Evolutionary conservation across 2,797 vertebrate species (phyloP).

Genomic region (Neomorphus geoffroyi): DNA sequence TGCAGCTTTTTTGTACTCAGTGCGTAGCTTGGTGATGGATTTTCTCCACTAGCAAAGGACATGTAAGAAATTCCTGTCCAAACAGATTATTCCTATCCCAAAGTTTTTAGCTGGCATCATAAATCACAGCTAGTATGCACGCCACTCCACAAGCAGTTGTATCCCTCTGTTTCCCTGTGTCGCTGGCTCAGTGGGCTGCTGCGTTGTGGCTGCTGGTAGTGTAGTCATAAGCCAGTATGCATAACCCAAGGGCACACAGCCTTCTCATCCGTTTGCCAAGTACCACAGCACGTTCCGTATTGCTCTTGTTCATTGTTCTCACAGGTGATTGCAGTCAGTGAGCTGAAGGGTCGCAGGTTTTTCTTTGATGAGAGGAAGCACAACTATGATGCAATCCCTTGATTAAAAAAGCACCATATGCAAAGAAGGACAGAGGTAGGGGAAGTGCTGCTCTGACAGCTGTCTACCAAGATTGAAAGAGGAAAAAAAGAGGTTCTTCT

Average conservation of each 20-base stretch:
- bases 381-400: background rate
- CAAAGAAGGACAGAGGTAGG: background rate
- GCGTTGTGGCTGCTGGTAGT: background rate
- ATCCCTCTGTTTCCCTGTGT: background rate
- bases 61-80: background rate
- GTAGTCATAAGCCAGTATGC: fast-evolving
- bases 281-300: fast-evolving
- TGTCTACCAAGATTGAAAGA: background rate
- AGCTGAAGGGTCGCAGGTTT: background rate
- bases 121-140: background rate
- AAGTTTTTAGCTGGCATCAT: background rate
- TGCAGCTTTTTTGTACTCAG: background rate
- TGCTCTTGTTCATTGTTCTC: background rate
- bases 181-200: background rate
- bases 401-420: background rate
- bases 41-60: background rate
- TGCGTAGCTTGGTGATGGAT: background rate
- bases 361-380: background rate
- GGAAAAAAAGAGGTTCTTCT: background rate
- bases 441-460: background rate
- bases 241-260: fast-evolving
- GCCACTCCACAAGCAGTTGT: background rate
- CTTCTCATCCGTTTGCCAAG: background rate
- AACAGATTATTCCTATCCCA: background rate
- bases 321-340: fast-evolving